Base-by-base conservation (phyloP, 2,113 vertebrate species). In the Phrynosoma platyrhinos region DNA sequence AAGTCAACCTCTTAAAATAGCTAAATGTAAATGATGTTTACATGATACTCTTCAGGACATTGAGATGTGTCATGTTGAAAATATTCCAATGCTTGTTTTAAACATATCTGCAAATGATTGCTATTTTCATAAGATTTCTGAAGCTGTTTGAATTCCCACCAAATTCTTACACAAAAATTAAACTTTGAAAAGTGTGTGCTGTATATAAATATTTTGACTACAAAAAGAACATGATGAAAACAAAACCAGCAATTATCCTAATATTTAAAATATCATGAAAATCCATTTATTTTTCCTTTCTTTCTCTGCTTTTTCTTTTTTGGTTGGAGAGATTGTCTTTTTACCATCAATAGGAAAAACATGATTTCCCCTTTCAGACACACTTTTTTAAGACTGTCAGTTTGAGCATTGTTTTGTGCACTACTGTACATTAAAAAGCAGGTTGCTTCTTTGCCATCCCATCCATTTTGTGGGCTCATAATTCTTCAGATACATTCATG, bases 171-270 rank as follows among this genome's bases (percentile, higher is more conserved):
- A 83, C 86, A 89, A 2, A 2, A 86, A 89, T 71, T 25, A 85
- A 77, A 0, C 64, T 71, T 91, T 93, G n/a, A 86, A 91, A 91
- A 83, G 83, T 42, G 0, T 23, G 2, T 62, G 58, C 58, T 62
- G 58, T n/a, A 13, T 83, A 55, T 36, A 81, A 47, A 78, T 87
- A 82, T 21, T 88, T 47, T 62, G 88, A 1, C 1, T 18, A 89
- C 83, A 82, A 5, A 77, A 89, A 62, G 77, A 75, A 27, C 32
- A 79, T 68, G 12, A 85, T 27, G 53, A 62, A 25, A 84, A 32
- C 25, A 5, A 74, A 55, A 74, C 81, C 58, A 68, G 85, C 66
- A 55, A 83, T 86, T 25, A 89, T 42, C 84, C 86, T 53, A 90
- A 2, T 3, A 66, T 88, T 83, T 87, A 16, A 82, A 86, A 79